Base-by-base conservation (phyloP, 1,140 invertebrate genomes). In the Heterodera schachtii region DNA sequence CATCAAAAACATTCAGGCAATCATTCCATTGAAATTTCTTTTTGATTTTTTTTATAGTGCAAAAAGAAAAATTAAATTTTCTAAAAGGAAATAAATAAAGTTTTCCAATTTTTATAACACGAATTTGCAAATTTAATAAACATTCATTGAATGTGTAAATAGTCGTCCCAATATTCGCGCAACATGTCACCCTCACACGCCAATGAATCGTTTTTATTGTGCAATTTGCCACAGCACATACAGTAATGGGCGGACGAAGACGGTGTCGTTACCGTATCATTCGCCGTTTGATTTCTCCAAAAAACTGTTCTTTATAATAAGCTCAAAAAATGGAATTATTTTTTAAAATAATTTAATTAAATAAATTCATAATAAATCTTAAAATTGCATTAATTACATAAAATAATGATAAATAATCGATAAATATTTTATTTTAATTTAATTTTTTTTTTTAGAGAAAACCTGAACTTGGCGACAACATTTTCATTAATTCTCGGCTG, bases 81-180 rank as follows among this genome's bases (percentile, higher is more conserved):
- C 7, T 13, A 9, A 60, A 60, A 11, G 19, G 2, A 16, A 64
- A 19, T 60, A 5, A 19, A 5, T 19, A 19, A 64, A 19, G 16
- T n/a, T 16, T 64, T 64, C 19, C 13, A 19, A 64, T n/a, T 64
- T 64, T 52, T 52, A 31, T 52, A 11, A 11, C 6, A 52, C 6
- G 11, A n/a, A 8, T 52, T 11, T 8, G 6, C 16, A 64, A 64
- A 60, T 19, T 64, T 64, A 5, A 19, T 19, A 19, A 1, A 13
- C 57, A 3, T 52, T 76, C 75, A 76, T 49, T 76, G 46, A 44
- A 76, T 76, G n/a, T 76, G 75, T n/a, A 76, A 76, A 57, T 57
- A 76, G 21, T 76, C 75, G 43, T 76, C 75, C 75, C 75, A 76
- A 76, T 60, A 76, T 52, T 76, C 75, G 8, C 16, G 57, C 7